A percentile compares a stretch with the other conserved stretches of the same genome.
These are phyloP conservation scores for Cephus sareptanus DNA, from an alignment of 2,888 invertebrate species.

Conservation along the genomic window DNA sequence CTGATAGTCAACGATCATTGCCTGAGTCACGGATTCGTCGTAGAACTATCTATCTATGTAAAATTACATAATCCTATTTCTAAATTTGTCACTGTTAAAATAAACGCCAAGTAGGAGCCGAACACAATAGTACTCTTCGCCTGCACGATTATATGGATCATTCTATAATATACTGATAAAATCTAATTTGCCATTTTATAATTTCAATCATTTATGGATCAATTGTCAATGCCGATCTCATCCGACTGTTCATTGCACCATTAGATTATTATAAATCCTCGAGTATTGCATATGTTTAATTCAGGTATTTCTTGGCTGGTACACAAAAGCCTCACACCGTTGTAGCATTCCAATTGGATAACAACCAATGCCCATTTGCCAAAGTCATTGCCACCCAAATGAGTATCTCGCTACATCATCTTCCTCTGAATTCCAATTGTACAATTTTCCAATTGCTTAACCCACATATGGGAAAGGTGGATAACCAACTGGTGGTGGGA, in stretches of 20 bases:
- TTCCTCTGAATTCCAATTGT: background rate
- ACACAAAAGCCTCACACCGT: background rate
- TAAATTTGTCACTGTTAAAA: background rate
- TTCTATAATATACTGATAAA: background rate
- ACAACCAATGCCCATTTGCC: background rate
- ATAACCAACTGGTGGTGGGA: conserved; percentile 75
- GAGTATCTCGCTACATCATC: background rate
- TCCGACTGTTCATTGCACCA: background rate
- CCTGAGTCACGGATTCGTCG: background rate
- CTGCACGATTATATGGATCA: background rate
- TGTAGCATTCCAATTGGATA: background rate
- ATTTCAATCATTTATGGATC: background rate
- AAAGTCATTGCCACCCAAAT: background rate
- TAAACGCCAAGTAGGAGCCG: background rate
- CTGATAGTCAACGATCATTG: background rate
- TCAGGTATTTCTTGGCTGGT: background rate
- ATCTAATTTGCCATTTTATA: background rate
- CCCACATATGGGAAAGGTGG: conserved; percentile 83
- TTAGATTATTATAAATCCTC: background rate
- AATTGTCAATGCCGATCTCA: background rate
- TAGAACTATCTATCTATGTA: background rate
- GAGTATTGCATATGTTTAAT: background rate
- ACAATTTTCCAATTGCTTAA: conserved; percentile 59
- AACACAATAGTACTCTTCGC: background rate
- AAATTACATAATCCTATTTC: background rate